Evolutionary conservation across 2,113 vertebrate species (phyloP), one percentile per base, ranked within the genome.

Genomic region (Athene cunicularia): DNA sequence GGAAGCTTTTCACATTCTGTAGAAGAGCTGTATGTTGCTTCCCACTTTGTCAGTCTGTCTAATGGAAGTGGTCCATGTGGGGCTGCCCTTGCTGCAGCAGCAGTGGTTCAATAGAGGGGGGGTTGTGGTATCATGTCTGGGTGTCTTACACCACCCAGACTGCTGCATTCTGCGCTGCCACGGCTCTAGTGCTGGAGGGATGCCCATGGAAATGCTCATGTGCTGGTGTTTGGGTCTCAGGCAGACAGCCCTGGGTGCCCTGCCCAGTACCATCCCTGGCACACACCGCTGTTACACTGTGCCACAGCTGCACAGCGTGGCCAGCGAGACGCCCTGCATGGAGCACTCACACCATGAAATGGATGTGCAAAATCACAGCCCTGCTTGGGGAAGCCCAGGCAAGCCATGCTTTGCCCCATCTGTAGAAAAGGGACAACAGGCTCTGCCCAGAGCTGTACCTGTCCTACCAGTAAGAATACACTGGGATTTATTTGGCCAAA

Each of bases 71-170:
- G n/a, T 41, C 43, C n/a, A 56, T 41, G 35, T 1, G 2, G 41
- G 41, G 60, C 58, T 71, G 41, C 22, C 37, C 37, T 11, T 22
- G 52, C 85, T 50, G 55, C n/a, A 28, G 55, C 41, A 81, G 62
- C 49, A 24, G 19, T 16, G 32, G 41, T 68, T 55, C 32, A 8
- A 2, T 53, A 15, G 43, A 2, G 30, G 12, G 16, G 39, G 8
- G 35, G 21, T 5, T 14, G 62, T 7, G 0, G 8, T 60, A 5
- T n/a, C 1, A 0, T 12, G 26, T 28, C 45, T 67, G 30, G 30
- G 41, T 37, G 39, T 33, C 41, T 77, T 45, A 17, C 6, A 28
- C 8, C n/a, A 16, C 30, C 35, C 49, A 26, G 30, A 6, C 45
- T 17, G 20, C 49, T 62, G 43, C 41, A 3, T 45, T 64, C 43